phyloP scores from a whole-genome alignment of 1,140 invertebrate genomes.

The Saccostrea cuccullata region DNA sequence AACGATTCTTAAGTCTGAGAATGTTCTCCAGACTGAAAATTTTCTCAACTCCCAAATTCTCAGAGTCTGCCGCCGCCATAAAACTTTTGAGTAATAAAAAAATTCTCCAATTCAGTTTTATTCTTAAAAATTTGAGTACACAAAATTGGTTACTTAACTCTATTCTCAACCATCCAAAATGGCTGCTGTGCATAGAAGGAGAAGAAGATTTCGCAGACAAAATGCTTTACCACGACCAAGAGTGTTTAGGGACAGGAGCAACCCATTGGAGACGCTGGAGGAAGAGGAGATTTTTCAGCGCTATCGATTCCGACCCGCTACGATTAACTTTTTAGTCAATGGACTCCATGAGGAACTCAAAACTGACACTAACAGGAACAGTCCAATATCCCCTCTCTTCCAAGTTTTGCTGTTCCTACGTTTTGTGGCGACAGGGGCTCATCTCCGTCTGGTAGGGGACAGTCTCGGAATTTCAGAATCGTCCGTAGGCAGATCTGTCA shows the following conservation, averaged over 20 bases:
- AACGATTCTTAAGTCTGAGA: background rate
- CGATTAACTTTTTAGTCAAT: background rate
- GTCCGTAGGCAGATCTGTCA: too few relatives aligned
- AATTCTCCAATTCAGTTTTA: background rate
- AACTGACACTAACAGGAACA: background rate
- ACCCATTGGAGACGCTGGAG: background rate
- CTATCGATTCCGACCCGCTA: background rate
- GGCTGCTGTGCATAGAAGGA: background rate
- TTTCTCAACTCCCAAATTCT: background rate
- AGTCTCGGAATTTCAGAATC: too few relatives aligned
- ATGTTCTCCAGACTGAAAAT: background rate
- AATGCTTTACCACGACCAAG: background rate
- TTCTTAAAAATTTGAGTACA: background rate
- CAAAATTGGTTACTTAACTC: background rate
- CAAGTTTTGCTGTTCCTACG: slow-evolving; percentile 5
- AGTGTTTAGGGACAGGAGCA: background rate
- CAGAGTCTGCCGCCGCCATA: too few relatives aligned
- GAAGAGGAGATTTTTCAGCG: background rate
- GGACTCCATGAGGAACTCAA: background rate
- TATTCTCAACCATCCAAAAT: background rate
- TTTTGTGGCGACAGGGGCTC: slow-evolving; percentile 22
- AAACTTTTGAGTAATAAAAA: too few relatives aligned
- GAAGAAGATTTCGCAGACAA: background rate
- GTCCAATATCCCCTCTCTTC: background rate
- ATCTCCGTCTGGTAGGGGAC: background rate